Percentiles rank a stretch among this genome's conserved stretches.
Conservation (phyloP, 2,113 vertebrate species). For the Catharus bicknelli region DNA sequence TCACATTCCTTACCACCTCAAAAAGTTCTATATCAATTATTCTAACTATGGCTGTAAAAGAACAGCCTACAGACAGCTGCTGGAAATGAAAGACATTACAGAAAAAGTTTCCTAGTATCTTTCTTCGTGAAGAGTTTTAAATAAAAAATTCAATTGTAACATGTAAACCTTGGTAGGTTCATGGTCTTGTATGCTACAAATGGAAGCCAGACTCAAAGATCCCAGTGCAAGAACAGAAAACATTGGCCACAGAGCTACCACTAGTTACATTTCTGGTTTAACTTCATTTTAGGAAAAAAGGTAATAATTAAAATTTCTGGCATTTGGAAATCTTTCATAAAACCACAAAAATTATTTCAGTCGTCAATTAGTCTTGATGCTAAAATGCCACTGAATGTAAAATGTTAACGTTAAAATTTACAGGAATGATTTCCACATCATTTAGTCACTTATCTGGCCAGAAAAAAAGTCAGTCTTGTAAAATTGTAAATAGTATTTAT, state of each 20-base stretch:
- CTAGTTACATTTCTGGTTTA: not conserved
- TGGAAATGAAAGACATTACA: constrained; percentile 59
- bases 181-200: not conserved
- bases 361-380: not conserved
- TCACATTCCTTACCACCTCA: constrained; percentile 68
- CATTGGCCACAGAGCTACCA: not conserved
- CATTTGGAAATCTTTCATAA: not conserved
- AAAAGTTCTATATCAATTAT: constrained; percentile 65
- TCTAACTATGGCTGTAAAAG: constrained; percentile 53
- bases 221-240: not conserved
- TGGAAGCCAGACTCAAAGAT: not conserved
- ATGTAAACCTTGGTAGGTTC: not conserved
- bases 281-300: not conserved
- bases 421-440: not conserved
- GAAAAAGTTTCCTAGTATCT: not conserved
- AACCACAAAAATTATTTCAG: not conserved
- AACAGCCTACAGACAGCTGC: constrained; percentile 68
- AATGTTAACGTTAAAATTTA: not conserved
- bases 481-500: not conserved
- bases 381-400: not conserved
- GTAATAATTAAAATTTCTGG: not conserved
- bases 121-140: not conserved
- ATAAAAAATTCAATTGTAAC: not conserved
- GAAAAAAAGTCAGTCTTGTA: not conserved
- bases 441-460: not conserved